phyloP scores from a whole-genome alignment of 1,140 invertebrate species.

The Drosophila sucinea region DNA sequence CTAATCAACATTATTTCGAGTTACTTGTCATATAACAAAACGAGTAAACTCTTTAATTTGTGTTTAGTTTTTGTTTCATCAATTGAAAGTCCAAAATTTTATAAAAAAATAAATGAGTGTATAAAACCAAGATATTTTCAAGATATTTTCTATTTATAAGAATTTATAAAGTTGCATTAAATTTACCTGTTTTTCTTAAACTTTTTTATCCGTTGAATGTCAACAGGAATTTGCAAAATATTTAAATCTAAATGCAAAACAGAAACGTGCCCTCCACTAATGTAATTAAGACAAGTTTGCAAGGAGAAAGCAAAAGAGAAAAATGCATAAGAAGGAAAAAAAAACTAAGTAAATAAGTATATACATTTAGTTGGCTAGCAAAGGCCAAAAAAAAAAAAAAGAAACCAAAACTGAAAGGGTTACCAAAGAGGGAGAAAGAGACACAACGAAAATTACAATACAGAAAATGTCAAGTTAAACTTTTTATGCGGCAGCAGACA shows the following conservation, averaged over 20 bases:
- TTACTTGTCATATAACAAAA: too few species aligned
- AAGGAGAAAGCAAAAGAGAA: slow-evolving; percentile 53
- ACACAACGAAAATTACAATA: slow-evolving; percentile 69
- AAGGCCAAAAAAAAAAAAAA: slow-evolving; percentile 45
- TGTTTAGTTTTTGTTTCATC: too few species aligned
- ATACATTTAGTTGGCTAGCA: slow-evolving; percentile 10
- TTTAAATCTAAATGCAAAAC: slow-evolving; percentile 60
- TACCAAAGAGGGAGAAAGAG: slow-evolving; percentile 14
- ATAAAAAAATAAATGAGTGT: too few species aligned
- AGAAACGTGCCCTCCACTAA: slow-evolving; percentile 49
- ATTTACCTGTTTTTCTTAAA: slow-evolving; percentile 20
- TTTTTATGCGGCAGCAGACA: slow-evolving; percentile 69
- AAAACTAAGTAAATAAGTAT: slow-evolving; percentile 38
- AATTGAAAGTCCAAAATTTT: too few species aligned
- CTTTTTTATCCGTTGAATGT: slow-evolving; percentile 32
- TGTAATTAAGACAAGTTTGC: slow-evolving; percentile 74
- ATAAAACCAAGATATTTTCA: not conserved
- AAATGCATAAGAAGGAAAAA: slow-evolving; percentile 54
- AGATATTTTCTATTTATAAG: not conserved
- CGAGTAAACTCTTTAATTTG: too few species aligned
- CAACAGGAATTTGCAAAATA: slow-evolving; percentile 28
- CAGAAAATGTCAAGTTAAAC: slow-evolving; percentile 74
- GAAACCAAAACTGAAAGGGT: slow-evolving; percentile 48
- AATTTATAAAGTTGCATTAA: not conserved
- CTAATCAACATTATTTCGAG: too few species aligned